These are phyloP conservation scores for Drosophila kanapiae DNA, from an alignment of 1,140 invertebrate genomes.

Conservation along the genomic window DNA sequence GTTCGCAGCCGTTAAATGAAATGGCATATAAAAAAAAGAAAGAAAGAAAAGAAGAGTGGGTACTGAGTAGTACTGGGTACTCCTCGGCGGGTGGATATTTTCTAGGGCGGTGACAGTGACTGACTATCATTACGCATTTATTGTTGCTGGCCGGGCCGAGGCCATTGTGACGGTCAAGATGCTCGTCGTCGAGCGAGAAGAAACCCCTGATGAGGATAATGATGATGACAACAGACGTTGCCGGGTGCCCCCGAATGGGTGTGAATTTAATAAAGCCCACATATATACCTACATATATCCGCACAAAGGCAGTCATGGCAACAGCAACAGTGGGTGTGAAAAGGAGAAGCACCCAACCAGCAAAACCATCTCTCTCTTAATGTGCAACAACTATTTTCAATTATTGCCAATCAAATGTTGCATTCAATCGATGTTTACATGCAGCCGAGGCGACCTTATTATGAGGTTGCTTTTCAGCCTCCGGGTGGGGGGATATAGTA, in stretches of 20 bases:
- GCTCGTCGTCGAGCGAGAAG: constrained; percentile 39
- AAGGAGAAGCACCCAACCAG: constrained; percentile 2
- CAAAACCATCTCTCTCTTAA: constrained; percentile 44
- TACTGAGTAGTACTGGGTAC: constrained; percentile 2
- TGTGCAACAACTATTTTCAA: constrained; percentile 84
- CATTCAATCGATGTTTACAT: constrained; percentile 83
- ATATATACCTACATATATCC: constrained; percentile 2
- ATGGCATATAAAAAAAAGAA: constrained; percentile 62
- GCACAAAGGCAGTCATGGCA: constrained; percentile 74
- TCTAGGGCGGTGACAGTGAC: constrained; percentile 59
- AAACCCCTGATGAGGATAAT: constrained; percentile 37
- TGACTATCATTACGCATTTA: constrained; percentile 81
- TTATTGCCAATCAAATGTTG: constrained; percentile 85
- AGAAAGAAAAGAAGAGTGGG: neutral
- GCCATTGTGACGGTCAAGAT: constrained; percentile 58
- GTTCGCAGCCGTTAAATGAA: constrained; percentile 80
- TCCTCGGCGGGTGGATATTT: neutral
- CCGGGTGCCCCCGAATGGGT: constrained; percentile 52
- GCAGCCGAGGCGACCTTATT: constrained; percentile 48
- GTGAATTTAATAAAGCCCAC: constrained; percentile 79
- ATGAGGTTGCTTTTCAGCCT: constrained; percentile 53
- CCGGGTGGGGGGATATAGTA: constrained; percentile 29
- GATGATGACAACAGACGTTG: constrained; percentile 44
- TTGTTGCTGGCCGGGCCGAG: constrained; percentile 52
- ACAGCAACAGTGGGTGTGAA: constrained; percentile 69